phyloP scores from a whole-genome alignment of 2,888 invertebrate species.

The Malachius bipustulatus region DNA sequence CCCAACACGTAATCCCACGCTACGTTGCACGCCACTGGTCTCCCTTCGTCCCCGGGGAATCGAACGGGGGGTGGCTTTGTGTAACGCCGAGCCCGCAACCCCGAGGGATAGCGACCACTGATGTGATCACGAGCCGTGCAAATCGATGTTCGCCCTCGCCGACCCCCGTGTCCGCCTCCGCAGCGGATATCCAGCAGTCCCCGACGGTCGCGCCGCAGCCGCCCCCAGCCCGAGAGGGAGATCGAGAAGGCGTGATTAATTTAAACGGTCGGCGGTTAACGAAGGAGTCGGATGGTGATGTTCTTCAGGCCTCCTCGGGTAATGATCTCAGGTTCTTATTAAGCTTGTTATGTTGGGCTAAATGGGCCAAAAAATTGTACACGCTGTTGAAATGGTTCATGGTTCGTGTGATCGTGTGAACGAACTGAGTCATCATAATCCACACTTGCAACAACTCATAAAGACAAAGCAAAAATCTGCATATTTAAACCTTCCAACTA shows the following conservation, averaged over 20 bases:
- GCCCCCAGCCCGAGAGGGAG: background rate
- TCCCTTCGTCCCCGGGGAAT: conserved; percentile 13
- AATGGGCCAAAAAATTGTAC: too few species aligned
- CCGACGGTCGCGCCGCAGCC: conserved; percentile 3
- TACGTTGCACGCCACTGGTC: conserved; percentile 19
- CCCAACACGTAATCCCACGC: conserved; percentile 6
- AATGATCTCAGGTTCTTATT: too few species aligned
- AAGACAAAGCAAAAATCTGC: too few species aligned
- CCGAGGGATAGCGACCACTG: conserved; percentile 34
- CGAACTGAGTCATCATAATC: too few species aligned
- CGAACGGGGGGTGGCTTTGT: conserved; percentile 25
- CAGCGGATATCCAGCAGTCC: too few species aligned
- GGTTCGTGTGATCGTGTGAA: too few species aligned
- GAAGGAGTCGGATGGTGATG: too few species aligned
- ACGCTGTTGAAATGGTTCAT: too few species aligned
- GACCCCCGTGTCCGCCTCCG: conserved; percentile 11
- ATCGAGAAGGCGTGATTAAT: conserved; percentile 2
- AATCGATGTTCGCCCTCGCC: conserved; percentile 35
- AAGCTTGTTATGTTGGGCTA: too few species aligned
- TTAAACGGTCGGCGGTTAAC: conserved; percentile 1
- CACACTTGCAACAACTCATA: too few species aligned
- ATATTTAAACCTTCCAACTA: too few species aligned
- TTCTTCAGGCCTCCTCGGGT: too few species aligned
- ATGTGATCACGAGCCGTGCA: conserved; percentile 37
- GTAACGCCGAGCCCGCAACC: conserved; percentile 30